A percentile compares a stretch with the other conserved stretches of the same genome.
Conservation (phyloP, 2,888 invertebrate species). For the Acronicta psi region DNA sequence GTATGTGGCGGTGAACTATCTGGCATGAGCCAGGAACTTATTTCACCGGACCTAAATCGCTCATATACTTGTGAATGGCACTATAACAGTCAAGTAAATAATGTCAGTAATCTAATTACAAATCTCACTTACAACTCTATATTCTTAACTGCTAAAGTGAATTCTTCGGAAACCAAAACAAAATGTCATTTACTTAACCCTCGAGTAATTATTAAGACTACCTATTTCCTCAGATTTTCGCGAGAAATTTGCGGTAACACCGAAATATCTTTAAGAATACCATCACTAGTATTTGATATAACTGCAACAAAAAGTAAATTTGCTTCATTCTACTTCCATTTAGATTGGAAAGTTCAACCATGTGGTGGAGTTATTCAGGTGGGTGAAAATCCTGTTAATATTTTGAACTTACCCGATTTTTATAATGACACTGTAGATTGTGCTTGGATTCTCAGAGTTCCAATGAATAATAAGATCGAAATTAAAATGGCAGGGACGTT, state of each 20-base stretch:
- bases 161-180: constrained; percentile 62
- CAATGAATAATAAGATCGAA: constrained; percentile 73
- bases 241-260: constrained; percentile 68
- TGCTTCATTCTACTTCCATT: constrained; percentile 79
- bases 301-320: constrained; percentile 64
- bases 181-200: constrained; percentile 70
- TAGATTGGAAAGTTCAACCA: constrained; percentile 72
- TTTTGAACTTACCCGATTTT: constrained; percentile 78
- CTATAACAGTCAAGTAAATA: constrained; percentile 56
- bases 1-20: constrained; percentile 76
- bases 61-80: constrained; percentile 78
- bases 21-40: constrained; percentile 66
- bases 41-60: constrained; percentile 68
- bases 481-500: constrained; percentile 74
- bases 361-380: constrained; percentile 91
- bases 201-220: constrained; percentile 64
- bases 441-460: constrained; percentile 90
- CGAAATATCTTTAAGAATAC: constrained; percentile 68
- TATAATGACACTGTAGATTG: constrained; percentile 90
- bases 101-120: constrained; percentile 8
- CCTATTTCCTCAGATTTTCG: constrained; percentile 42
- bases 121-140: constrained; percentile 66
- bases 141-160: constrained; percentile 65
- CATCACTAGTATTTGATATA: constrained; percentile 65
- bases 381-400: constrained; percentile 63